Conservation (phyloP, 2,888 invertebrate species). For the Eurois occulta region DNA sequence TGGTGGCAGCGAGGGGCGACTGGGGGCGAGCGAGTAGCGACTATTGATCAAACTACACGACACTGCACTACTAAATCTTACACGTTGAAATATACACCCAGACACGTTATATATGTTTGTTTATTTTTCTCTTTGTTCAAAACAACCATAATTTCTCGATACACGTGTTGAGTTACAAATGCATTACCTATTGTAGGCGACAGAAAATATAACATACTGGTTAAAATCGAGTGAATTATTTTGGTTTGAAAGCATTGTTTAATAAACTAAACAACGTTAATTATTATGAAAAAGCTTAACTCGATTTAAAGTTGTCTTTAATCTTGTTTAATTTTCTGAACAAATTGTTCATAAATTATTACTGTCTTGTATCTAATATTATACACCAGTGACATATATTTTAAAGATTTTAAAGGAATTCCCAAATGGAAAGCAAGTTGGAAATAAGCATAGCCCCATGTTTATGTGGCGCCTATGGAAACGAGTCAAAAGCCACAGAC, state of each 20-base stretch:
- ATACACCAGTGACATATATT: not conserved
- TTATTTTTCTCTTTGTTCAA: conserved; percentile 26
- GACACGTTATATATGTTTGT: conserved; percentile 46
- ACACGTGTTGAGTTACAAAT: conserved; percentile 40
- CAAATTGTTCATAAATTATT: too few relatives aligned
- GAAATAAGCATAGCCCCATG: conserved; percentile 16
- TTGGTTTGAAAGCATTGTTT: not conserved
- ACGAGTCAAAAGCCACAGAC: conserved; percentile 55
- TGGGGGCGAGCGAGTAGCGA: conserved; percentile 49
- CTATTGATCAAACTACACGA: conserved; percentile 67
- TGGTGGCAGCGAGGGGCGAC: conserved; percentile 37
- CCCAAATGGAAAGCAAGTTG: not conserved
- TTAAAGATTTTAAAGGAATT: not conserved
- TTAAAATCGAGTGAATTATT: not conserved
- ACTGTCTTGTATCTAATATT: not conserved
- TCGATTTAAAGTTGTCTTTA: not conserved
- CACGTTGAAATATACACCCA: conserved; percentile 59
- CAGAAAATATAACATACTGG: not conserved
- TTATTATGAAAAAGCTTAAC: not conserved
- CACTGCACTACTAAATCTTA: conserved; percentile 63
- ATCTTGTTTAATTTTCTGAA: not conserved
- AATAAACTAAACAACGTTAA: not conserved
- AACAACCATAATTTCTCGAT: conserved; percentile 24
- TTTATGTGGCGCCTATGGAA: conserved; percentile 57
- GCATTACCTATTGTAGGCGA: not conserved